phyloP scores from a whole-genome alignment of 2,797 vertebrate species.

The Chiropotes sagulatus region DNA sequence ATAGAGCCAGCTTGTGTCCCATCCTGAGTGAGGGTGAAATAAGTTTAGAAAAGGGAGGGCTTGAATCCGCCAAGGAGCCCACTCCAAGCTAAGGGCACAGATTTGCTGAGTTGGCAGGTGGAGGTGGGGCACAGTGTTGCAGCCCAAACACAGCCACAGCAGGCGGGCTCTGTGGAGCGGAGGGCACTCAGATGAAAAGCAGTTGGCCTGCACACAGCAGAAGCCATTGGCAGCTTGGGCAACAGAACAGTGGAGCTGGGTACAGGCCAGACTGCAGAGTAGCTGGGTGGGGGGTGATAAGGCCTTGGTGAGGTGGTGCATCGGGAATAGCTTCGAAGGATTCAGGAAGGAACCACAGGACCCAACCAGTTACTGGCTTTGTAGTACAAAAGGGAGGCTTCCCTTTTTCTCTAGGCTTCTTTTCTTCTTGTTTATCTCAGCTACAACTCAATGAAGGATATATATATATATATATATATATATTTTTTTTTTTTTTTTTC shows the following conservation, averaged over 20 bases:
- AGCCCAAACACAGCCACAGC: background rate
- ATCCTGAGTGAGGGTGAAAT: background rate
- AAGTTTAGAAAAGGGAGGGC: background rate
- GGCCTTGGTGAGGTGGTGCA: background rate
- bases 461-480: background rate
- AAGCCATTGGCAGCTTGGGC: background rate
- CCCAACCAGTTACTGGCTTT: background rate
- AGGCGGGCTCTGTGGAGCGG: background rate
- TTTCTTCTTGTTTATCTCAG: background rate
- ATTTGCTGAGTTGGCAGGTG: background rate
- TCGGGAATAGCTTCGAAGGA: background rate
- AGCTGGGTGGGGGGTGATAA: no score
- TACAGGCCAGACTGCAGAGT: background rate
- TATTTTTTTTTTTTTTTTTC: no score
- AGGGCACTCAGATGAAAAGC: background rate
- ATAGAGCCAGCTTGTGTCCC: background rate
- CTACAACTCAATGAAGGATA: background rate
- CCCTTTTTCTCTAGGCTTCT: background rate
- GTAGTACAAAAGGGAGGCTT: background rate
- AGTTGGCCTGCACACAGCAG: background rate
- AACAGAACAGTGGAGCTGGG: background rate
- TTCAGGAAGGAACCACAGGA: background rate
- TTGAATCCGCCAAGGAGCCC: accelerated
- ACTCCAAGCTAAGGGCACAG: background rate
- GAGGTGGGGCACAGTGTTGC: background rate